Evolutionary conservation across 2,797 vertebrate species (phyloP).

Genomic region (Poecilia velifera): DNA sequence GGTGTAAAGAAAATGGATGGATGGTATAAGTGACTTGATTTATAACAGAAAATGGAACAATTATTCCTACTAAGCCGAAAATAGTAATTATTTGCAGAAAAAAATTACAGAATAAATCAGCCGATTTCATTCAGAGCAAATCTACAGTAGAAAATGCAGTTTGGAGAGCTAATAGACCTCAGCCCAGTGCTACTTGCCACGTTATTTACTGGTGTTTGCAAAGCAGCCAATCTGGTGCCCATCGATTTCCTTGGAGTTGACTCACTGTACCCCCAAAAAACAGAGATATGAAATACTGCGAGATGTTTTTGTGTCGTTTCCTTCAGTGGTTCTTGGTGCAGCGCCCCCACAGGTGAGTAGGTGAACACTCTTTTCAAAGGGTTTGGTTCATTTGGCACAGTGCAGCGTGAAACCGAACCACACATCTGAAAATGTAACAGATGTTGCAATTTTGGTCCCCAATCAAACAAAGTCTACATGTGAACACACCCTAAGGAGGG

Average conservation of each 20-base stretch:
- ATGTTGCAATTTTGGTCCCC: too few relatives aligned
- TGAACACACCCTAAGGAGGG: too few relatives aligned
- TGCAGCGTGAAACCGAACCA: too few relatives aligned
- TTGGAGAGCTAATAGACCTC: not conserved
- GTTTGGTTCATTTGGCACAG: too few relatives aligned
- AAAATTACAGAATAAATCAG: not conserved
- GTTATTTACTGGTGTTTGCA: not conserved
- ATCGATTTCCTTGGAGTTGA: not conserved
- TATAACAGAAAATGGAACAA: not conserved
- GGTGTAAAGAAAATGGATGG: too few relatives aligned
- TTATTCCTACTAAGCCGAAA: not conserved
- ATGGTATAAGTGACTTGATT: not conserved
- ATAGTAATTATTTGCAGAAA: not conserved
- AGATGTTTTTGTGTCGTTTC: too few relatives aligned
- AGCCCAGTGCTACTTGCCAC: not conserved
- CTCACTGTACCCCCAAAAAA: not conserved
- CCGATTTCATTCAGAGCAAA: not conserved
- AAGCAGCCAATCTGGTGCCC: not conserved
- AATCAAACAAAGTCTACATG: too few relatives aligned
- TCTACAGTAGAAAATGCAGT: not conserved
- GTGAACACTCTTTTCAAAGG: too few relatives aligned
- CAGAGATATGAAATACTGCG: not conserved
- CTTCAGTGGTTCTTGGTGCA: too few relatives aligned
- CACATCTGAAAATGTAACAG: too few relatives aligned
- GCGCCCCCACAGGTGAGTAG: too few relatives aligned